Conservation (phyloP, 2,888 invertebrate genomes). For the Anodontia alba region DNA sequence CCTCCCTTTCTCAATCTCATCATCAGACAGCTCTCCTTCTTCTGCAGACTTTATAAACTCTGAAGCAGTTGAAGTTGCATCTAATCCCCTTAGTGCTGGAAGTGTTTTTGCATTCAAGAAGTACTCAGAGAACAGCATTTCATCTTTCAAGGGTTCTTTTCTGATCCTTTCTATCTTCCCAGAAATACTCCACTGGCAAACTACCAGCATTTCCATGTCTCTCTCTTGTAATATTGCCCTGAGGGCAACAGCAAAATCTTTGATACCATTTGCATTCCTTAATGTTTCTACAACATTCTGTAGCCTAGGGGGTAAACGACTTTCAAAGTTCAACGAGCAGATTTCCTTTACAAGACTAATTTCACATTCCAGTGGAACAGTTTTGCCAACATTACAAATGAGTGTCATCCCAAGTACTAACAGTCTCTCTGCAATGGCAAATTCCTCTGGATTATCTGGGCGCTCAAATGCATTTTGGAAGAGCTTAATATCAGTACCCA, state of each 20-base stretch:
- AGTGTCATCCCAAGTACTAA: conserved; percentile 63
- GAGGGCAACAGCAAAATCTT: conserved; percentile 49
- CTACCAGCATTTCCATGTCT: conserved; percentile 44
- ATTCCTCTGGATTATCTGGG: conserved; percentile 16
- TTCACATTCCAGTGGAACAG: conserved; percentile 51
- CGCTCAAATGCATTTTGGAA: conserved; percentile 34
- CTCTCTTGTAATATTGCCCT: conserved; percentile 43
- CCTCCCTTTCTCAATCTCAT: conserved; percentile 50
- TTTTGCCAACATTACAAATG: conserved; percentile 65
- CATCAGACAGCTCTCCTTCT: conserved; percentile 42
- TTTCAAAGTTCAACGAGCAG: conserved; percentile 36
- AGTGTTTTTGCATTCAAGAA: conserved; percentile 25
- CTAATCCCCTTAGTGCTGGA: conserved; percentile 1
- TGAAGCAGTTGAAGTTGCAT: background rate
- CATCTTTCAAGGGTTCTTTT: conserved; percentile 11
- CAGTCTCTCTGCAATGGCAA: conserved; percentile 64
- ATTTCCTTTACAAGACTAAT: conserved; percentile 48
- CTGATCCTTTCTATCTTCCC: conserved; percentile 20
- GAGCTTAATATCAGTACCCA: conserved; percentile 39
- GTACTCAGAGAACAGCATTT: conserved; percentile 11
- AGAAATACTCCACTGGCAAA: conserved; percentile 49
- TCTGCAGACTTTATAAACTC: conserved; percentile 18
- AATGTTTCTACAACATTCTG: conserved; percentile 32
- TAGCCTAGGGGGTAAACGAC: conserved; percentile 55
- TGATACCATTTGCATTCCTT: conserved; percentile 43